phyloP scores from a whole-genome alignment of 2,888 invertebrate genomes.

The Melanchra persicariae region DNA sequence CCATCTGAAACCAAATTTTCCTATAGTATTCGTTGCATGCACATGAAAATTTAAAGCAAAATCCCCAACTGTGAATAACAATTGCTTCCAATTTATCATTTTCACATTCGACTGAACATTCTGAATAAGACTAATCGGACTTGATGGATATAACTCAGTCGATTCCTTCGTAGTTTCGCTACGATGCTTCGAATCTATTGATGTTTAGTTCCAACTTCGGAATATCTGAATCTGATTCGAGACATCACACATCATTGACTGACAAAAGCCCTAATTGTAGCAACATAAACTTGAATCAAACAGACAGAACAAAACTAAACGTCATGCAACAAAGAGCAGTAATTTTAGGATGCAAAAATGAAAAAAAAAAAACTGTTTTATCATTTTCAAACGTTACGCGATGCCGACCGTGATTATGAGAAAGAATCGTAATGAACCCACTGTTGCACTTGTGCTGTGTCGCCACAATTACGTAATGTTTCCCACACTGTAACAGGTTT shows the following conservation, averaged over 20 bases:
- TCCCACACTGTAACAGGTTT: constrained; percentile 69
- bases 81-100: constrained; percentile 69
- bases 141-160: constrained; percentile 35
- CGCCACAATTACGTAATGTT: constrained; percentile 67
- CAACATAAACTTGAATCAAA: neutral
- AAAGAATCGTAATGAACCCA: constrained; percentile 57
- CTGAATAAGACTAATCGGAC: constrained; percentile 66
- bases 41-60: constrained; percentile 51
- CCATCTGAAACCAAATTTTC: neutral
- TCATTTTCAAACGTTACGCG: neutral
- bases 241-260: constrained; percentile 24
- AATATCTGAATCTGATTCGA: constrained; percentile 36
- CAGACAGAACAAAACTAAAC: neutral
- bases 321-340: neutral
- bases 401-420: constrained; percentile 34
- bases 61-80: constrained; percentile 54
- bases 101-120: constrained; percentile 67
- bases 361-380: too few species aligned
- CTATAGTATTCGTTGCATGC: neutral
- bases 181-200: constrained; percentile 29
- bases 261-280: constrained; percentile 16
- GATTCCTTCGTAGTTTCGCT: constrained; percentile 41
- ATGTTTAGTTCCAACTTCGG: constrained; percentile 39
- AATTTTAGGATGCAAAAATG: neutral
- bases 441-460: constrained; percentile 63